Evolutionary conservation across 2,797 vertebrate genomes (phyloP), one percentile per base, ranked within the genome.

Genomic region (Periophthalmus magnuspinnatus): DNA sequence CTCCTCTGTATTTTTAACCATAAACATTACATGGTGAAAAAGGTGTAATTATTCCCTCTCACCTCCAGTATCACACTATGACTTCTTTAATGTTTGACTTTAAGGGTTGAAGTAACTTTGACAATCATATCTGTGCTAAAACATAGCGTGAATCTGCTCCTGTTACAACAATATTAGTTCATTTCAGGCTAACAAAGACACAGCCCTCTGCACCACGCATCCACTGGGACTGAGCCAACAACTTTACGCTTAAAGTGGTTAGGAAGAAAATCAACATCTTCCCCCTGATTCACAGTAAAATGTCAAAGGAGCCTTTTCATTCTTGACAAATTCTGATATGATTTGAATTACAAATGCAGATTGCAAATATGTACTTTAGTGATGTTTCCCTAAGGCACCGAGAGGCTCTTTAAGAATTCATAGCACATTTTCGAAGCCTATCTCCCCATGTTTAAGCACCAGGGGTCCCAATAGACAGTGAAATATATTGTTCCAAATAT

Each of bases 331-430:
- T 83, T 79, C 78, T 65, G 70, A 81, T 71, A 83, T 84, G 70
- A 90, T 87, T 90, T 88, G 70, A 89, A 89, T 90, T 82, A 87
- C 78, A 90, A 90, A 90, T 88, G 73, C 69, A 24, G 66, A 81
- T 67, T 81, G 82, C 80, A 90, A 90, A 89, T 87, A 83, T 86
- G 65, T 79, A 67, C 75, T 86, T 84, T 75, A 72, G 70, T 56
- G 69, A 78, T 77, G 80, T 68, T 77, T 88, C 83, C 87, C 85
- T 68, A 58, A 77, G 85, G 89, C 70, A 61, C 50, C 24, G 68
- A 79, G 77, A 62, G 10, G 21, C 79, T 84, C 77, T 86, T 88
- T 86, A 85, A 81, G 85, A 76, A 92, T 82, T 87, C 81, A 89
- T 77, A 71, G 73, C 85, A 79, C 79, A 74, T 86, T 75, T 82